A percentile compares a stretch with the other conserved stretches of the same genome.
Evolutionary conservation across 1,140 invertebrate genomes (phyloP).

Genomic region (Cydia strobilella): DNA sequence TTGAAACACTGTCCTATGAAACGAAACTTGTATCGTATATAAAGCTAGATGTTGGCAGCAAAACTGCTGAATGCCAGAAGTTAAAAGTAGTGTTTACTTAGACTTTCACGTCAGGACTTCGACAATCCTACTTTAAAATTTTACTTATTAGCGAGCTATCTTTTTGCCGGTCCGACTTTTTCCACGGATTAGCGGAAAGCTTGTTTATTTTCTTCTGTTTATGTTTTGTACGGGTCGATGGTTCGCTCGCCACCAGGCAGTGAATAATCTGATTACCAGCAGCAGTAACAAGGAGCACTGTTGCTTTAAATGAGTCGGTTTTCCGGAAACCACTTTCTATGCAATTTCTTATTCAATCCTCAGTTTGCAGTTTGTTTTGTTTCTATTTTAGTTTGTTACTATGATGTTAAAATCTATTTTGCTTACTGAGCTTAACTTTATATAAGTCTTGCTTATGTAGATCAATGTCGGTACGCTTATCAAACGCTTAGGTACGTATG

Average conservation of each 20-base stretch:
- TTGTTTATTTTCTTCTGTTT: constrained; percentile 36
- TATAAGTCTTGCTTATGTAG: background rate
- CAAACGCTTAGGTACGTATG: background rate
- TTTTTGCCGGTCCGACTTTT: constrained; percentile 33
- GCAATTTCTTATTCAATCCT: constrained; percentile 35
- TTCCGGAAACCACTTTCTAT: constrained; percentile 37
- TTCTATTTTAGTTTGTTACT: constrained; percentile 39
- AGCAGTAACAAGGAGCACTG: constrained; percentile 29
- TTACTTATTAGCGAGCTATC: constrained; percentile 46
- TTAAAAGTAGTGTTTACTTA: constrained; percentile 31
- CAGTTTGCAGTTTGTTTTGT: constrained; percentile 35
- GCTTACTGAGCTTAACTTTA: background rate
- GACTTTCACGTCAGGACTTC: constrained; percentile 19
- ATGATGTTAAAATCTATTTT: background rate
- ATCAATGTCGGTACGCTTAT: background rate
- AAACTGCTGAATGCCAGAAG: constrained; percentile 26
- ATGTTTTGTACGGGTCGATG: constrained; percentile 34
- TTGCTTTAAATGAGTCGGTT: constrained; percentile 32
- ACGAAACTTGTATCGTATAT: constrained; percentile 23
- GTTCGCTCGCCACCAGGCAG: constrained; percentile 14
- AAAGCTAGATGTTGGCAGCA: constrained; percentile 11
- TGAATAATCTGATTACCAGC: constrained; percentile 41
- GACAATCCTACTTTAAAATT: constrained; percentile 36
- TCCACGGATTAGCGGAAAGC: constrained; percentile 37
- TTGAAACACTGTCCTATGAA: constrained; percentile 10